These are phyloP conservation scores for Catotricha subobsoleta DNA, from an alignment of 2,888 invertebrate species.

Conservation along the genomic window DNA sequence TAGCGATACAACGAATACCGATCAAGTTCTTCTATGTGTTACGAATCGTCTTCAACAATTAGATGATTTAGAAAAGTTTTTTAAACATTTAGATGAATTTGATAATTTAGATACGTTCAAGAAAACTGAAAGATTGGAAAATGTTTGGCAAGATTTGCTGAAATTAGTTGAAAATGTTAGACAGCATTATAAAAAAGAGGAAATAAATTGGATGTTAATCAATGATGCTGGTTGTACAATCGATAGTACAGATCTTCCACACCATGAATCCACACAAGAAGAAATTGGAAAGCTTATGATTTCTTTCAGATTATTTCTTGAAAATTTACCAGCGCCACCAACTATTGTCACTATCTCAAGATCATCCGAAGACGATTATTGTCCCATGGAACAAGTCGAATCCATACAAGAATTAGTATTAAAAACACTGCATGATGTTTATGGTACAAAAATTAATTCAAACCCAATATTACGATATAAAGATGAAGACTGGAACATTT, in stretches of 20 bases:
- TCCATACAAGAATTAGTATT: constrained; percentile 53
- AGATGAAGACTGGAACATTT: constrained; percentile 22
- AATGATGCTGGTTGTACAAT: constrained; percentile 79
- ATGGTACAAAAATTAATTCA: constrained; percentile 20
- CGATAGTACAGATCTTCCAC: constrained; percentile 66
- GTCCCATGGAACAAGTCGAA: constrained; percentile 67
- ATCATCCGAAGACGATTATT: constrained; percentile 78
- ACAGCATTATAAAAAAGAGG: constrained; percentile 37
- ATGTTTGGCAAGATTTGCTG: constrained; percentile 21
- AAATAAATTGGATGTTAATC: constrained; percentile 58
- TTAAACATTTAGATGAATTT: constrained; percentile 43
- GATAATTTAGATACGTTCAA: constrained; percentile 33
- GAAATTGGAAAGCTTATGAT: constrained; percentile 47
- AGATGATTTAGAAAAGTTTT: constrained; percentile 44
- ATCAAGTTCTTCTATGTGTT: constrained; percentile 32
- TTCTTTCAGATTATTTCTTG: constrained; percentile 38
- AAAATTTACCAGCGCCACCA: constrained; percentile 40
- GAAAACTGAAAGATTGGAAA: constrained; percentile 14
- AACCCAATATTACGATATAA: constrained; percentile 24
- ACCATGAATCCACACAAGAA: constrained; percentile 54
- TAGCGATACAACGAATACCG: constrained; percentile 19
- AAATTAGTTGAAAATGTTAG: constrained; percentile 34
- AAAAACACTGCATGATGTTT: constrained; percentile 32
- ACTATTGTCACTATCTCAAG: constrained; percentile 64
- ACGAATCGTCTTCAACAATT: constrained; percentile 44